Conservation (phyloP, 2,797 vertebrate genomes). For the Sebastes kiyomatsui region DNA sequence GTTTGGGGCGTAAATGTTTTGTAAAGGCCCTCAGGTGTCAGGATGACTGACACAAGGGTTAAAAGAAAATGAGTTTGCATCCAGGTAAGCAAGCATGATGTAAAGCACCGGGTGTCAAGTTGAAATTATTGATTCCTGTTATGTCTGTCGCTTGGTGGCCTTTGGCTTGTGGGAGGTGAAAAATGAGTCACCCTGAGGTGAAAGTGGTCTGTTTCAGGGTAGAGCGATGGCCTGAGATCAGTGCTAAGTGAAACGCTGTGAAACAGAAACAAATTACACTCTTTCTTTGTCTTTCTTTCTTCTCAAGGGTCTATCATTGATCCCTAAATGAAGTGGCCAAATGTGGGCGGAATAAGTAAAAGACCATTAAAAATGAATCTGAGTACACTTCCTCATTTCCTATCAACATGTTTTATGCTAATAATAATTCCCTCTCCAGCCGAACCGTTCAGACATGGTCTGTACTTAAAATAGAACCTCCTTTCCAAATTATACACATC, state of each 20-base stretch:
- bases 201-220: constrained; percentile 28
- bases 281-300: background rate
- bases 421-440: constrained; percentile 39
- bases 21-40: constrained; percentile 22
- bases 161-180: constrained; percentile 56
- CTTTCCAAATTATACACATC: constrained; percentile 71
- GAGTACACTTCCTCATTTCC: constrained; percentile 46
- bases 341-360: constrained; percentile 27
- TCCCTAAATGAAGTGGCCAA: background rate
- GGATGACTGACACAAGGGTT: constrained; percentile 31
- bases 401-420: constrained; percentile 59
- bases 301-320: background rate
- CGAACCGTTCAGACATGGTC: constrained; percentile 24
- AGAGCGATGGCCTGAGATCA: constrained; percentile 1
- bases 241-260: constrained; percentile 15
- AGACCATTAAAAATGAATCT: constrained; percentile 33
- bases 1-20: constrained; percentile 34
- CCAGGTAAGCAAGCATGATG: constrained; percentile 60
- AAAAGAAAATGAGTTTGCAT: constrained; percentile 61
- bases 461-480: constrained; percentile 75
- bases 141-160: constrained; percentile 51
- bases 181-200: constrained; percentile 60
- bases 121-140: constrained; percentile 68
- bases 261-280: constrained; percentile 29
- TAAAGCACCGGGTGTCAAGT: constrained; percentile 51